phyloP scores from a whole-genome alignment of 2,113 vertebrate genomes.

The Anthoscopus minutus region DNA sequence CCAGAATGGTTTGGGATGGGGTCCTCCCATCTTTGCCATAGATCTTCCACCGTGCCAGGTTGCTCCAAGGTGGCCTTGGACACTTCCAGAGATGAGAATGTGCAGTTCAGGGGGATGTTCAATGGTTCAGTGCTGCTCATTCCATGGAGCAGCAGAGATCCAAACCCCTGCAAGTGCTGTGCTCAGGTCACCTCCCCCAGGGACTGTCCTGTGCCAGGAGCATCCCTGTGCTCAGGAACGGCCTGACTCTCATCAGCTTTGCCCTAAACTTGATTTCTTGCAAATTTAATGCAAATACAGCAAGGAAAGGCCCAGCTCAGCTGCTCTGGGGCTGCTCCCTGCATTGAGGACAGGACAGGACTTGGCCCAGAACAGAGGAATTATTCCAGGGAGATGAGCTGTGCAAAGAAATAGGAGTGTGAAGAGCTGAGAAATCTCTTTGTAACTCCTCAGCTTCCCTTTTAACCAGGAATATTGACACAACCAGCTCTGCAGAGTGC shows the following conservation, averaged over 20 bases:
- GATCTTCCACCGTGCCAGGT: background rate
- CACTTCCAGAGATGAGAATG: background rate
- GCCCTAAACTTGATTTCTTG: background rate
- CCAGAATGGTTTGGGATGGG: background rate
- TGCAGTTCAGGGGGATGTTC: background rate
- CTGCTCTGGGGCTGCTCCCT: background rate
- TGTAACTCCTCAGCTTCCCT: background rate
- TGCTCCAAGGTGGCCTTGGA: background rate
- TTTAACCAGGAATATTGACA: background rate
- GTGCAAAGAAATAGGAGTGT: background rate
- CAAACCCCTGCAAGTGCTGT: background rate
- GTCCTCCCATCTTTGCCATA: background rate
- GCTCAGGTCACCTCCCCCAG: background rate
- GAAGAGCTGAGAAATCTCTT: background rate
- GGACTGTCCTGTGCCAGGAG: background rate
- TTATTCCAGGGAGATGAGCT: background rate
- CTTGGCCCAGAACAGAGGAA: background rate
- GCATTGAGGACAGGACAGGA: background rate
- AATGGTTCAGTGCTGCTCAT: background rate
- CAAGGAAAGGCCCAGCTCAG: background rate
- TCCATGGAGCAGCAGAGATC: background rate
- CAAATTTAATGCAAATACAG: background rate
- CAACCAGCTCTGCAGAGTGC: background rate
- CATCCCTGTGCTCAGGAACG: background rate
- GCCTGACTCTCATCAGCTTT: rapidly evolving